Evolutionary conservation across 2,888 invertebrate species (phyloP).

Genomic region (Acholoe squamosa): DNA sequence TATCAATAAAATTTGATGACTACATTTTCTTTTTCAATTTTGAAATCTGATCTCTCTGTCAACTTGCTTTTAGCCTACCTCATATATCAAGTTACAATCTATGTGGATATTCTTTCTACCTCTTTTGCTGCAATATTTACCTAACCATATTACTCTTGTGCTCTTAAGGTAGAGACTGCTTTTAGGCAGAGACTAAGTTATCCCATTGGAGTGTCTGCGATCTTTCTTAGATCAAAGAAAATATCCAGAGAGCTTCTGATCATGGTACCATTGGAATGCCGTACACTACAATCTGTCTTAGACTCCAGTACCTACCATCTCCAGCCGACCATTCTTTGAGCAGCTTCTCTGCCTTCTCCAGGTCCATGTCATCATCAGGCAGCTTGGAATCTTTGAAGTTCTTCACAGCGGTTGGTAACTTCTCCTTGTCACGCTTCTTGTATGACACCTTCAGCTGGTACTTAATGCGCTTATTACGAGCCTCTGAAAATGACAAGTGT

Average conservation of each 20-base stretch:
- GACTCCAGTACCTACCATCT: constrained; percentile 74
- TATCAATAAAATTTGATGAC: background rate
- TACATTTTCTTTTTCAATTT: background rate
- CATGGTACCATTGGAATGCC: no score
- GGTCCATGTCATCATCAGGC: constrained; percentile 80
- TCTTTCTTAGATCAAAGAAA: no score
- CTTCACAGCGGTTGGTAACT: constrained; percentile 77
- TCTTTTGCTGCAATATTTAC: no score
- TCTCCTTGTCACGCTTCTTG: constrained; percentile 76
- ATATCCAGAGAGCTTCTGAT: no score
- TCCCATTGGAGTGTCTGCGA: no score
- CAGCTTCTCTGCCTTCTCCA: constrained; percentile 78
- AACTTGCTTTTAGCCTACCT: background rate
- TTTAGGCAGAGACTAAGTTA: background rate
- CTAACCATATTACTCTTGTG: no score
- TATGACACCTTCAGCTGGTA: constrained; percentile 90
- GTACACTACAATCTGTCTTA: background rate
- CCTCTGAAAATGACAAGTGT: constrained; percentile 81
- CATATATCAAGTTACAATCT: no score
- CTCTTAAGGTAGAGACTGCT: no score
- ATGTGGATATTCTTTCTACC: no score
- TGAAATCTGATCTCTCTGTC: background rate
- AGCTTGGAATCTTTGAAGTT: constrained; percentile 80
- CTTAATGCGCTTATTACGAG: constrained; percentile 90
- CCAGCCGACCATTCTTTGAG: constrained; percentile 77